Percentiles rank a stretch among this genome's conserved stretches.
Evolutionary conservation across 2,113 vertebrate species (phyloP).

Genomic region (human (Homo sapiens)): GRCh38 chrX:9376001-9376500

Average conservation of each 20-base stretch:
- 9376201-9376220: neutral
- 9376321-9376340: too few species aligned
- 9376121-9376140: neutral
- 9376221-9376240: neutral
- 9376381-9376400: too few species aligned
- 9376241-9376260: fast-evolving
- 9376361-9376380: too few species aligned
- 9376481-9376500: too few species aligned
- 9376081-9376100: neutral
- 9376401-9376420: too few species aligned
- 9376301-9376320: neutral
- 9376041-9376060: neutral
- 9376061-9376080: neutral
- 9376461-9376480: too few species aligned
- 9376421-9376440: too few species aligned
- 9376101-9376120: neutral
- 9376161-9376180: neutral
- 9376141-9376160: neutral
- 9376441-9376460: too few species aligned
- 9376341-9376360: too few species aligned
- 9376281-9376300: fast-evolving
- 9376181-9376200: fast-evolving
- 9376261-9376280: fast-evolving
- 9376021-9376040: neutral
- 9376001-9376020: neutral